Evolutionary conservation across 2,113 vertebrate genomes (phyloP), one percentile per base, ranked within the genome.

Genomic region (Riparia riparia): DNA sequence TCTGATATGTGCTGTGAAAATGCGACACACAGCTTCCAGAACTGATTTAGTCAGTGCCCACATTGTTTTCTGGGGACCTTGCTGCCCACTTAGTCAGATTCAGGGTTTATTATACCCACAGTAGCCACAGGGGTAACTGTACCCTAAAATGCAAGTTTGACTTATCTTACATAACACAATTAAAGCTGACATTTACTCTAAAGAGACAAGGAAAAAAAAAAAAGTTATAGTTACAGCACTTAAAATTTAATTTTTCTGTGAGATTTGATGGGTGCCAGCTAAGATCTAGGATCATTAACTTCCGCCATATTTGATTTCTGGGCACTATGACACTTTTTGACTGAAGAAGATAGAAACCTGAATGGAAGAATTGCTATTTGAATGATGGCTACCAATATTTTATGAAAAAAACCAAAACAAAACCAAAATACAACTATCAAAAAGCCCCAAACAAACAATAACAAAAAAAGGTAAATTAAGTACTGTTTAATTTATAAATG

Each of bases 21-120:
- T 0, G 0, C 25, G 49, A 29, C 11, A 41, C 14, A 7, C 26
- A 57, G 14, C 26, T 31, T 74, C 22, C 70, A 79, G 39, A 82
- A 66, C 5, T 20, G 12, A 34, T 49, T 11, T 66, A 47, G 3
- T 17, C 28, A 29, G 6, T 32, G 20, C 39, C 15, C 26, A 63
- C 2, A 1, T 21, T 37, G 6, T 32, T 81, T 44, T 72, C 64
- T 58, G 57, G 11, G 42, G 34, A 45, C 9, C 28, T 54, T 82
- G 10, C n/a, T 63, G 17, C 31, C 42, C 32, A 51, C 4, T 8
- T 34, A 39, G 2, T 89, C 47, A 28, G 16, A 28, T 71, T 86
- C 68, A 71, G 42, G 12, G 18, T 49, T 71, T 83, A 39, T 53
- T 57, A 78, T 17, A 47, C 3, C 45, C 1, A 4, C 7, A 71